Conservation (phyloP, 2,888 invertebrate species). For the Autographa pulchrina region DNA sequence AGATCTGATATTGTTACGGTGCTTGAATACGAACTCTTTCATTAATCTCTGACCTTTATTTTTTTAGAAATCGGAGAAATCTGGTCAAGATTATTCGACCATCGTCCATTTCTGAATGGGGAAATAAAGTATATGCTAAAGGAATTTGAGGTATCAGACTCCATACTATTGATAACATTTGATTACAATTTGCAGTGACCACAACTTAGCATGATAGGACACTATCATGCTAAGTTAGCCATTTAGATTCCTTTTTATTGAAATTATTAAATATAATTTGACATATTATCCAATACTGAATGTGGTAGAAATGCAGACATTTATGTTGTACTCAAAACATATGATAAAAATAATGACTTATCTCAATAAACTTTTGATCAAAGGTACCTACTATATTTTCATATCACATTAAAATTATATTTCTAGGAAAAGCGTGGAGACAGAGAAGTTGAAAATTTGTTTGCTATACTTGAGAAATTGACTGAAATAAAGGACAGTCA, state of each 20-base stretch:
- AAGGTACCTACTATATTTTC: no score
- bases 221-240: no score
- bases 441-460: slow-evolving; percentile 94
- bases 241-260: no score
- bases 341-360: no score
- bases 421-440: slow-evolving; percentile 93
- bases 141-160: slow-evolving; percentile 94
- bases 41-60: slow-evolving; percentile 26
- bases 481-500: slow-evolving; percentile 94
- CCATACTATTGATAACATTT: background rate
- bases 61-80: slow-evolving; percentile 94
- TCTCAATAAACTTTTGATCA: no score
- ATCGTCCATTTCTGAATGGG: slow-evolving; percentile 95
- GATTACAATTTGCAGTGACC: background rate
- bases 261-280: no score
- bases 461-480: slow-evolving; percentile 93
- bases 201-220: no score
- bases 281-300: no score
- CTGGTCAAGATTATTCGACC: slow-evolving; percentile 96
- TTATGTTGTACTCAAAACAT: no score
- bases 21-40: background rate
- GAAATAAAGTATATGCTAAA: slow-evolving; percentile 95
- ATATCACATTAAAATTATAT: slow-evolving; percentile 6
- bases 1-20: background rate
- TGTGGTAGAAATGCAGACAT: no score